Base-by-base conservation (phyloP, 2,888 invertebrate genomes). In the Eristalis tenax region DNA sequence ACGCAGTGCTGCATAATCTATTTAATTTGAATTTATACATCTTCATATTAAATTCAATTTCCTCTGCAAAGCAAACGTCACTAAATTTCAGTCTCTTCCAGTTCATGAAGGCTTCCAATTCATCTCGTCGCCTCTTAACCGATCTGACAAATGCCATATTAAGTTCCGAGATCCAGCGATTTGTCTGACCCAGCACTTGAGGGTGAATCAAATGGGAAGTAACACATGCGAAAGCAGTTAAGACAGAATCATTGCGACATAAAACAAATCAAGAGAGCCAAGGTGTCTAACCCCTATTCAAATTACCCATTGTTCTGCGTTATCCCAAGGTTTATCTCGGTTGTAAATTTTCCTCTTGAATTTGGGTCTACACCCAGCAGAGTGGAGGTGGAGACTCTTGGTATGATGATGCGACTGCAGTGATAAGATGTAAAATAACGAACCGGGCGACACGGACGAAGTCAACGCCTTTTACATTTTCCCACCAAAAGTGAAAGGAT, bases 221-320 rank as follows among this genome's bases (percentile, higher is more conserved):
- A 65, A 40, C 22, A 40, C 22, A 65, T 61, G 15, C 23, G 18
- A 71, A 61, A 38, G 38, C 59, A 63, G 22, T 38, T 43, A 43
- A 43, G 50, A 43, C 43, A 43, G 18, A 71, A 71, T 63, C 61
- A 61, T 61, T 61, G 71, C 61, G 43, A 63, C 59, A 71, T 71
- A 71, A 59, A 71, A 71, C 71, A 71, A 70, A 70, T 32, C 59
- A 59, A 70, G 59, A 13, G 59, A 57, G 38, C 68, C 43, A 77
- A 70, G 78, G 78, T 78, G 78, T 57, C 70, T 78, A 78, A 70
- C 78, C 78, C 78, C 70, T 69, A 70, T 70, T 70, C 56, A 78
- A 78, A 78, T 57, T 70, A 18, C 50, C 69, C 64, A 78, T 78
- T 70, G 50, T 70, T 38, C 63, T 56, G 28, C 64, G 56, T 70